These are phyloP conservation scores for Nothura maculosa DNA, from an alignment of 2,797 vertebrate genomes.

Conservation along the genomic window DNA sequence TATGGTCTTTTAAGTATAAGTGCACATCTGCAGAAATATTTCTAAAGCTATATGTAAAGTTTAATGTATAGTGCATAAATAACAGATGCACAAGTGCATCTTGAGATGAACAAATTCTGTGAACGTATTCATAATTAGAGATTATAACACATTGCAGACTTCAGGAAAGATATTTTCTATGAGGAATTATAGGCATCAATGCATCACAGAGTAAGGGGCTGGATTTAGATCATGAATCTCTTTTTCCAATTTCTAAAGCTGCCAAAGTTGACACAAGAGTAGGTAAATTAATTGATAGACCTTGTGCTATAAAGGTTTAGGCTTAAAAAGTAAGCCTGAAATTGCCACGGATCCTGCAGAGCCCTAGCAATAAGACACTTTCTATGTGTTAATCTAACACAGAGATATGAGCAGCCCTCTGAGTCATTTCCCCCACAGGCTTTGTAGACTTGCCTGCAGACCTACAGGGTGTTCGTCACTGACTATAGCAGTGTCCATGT, in stretches of 20 bases:
- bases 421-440: not conserved
- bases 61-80: constrained; percentile 75
- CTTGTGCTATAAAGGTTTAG: constrained; percentile 44
- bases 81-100: constrained; percentile 75
- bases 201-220: constrained; percentile 38
- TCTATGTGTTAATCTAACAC: not conserved
- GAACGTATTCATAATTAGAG: constrained; percentile 77
- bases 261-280: constrained; percentile 58
- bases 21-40: constrained; percentile 76
- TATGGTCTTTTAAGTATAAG: constrained; percentile 73
- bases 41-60: constrained; percentile 77
- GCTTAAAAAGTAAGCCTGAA: constrained; percentile 46
- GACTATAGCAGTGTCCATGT: not conserved
- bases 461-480: not conserved
- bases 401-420: not conserved
- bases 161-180: constrained; percentile 75
- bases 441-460: not conserved
- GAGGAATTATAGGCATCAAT: constrained; percentile 69
- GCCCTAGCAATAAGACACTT: not conserved
- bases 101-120: constrained; percentile 75
- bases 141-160: constrained; percentile 76
- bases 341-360: not conserved
- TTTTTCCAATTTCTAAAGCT: constrained; percentile 72
- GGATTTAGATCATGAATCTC: constrained; percentile 72
- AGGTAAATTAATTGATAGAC: constrained; percentile 69